Conservation (phyloP, 1,140 invertebrate genomes). For the Drosophila ogumai region DNA sequence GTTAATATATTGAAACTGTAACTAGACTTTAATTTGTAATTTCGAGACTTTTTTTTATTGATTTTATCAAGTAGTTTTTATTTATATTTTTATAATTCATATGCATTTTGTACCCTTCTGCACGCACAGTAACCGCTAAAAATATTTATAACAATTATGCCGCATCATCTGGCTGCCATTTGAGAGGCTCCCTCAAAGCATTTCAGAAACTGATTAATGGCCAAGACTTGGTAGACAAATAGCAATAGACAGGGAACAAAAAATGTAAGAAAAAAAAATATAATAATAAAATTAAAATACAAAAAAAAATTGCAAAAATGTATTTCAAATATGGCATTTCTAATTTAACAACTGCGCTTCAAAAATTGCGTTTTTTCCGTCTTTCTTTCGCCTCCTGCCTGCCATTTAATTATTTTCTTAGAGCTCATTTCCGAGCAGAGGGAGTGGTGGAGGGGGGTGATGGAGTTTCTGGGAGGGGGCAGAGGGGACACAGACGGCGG, state of each 20-base stretch:
- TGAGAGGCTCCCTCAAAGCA: conserved; percentile 33
- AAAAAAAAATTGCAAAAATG: conserved; percentile 17
- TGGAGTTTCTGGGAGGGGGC: background rate
- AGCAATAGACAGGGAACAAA: conserved; percentile 18
- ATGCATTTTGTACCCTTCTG: conserved; percentile 9
- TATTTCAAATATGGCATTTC: conserved; percentile 73
- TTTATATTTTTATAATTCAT: background rate
- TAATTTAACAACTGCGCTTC: conserved; percentile 79
- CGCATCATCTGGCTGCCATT: conserved; percentile 39
- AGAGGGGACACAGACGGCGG: conserved; percentile 10
- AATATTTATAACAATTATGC: conserved; percentile 43
- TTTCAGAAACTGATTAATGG: conserved; percentile 49
- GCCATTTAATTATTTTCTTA: conserved; percentile 78
- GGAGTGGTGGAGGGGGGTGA: background rate
- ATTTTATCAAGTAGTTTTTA: background rate
- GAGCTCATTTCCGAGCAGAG: conserved; percentile 55
- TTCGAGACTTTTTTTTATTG: no score
- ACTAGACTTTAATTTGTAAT: no score
- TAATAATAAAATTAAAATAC: conserved; percentile 10
- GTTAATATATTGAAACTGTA: no score
- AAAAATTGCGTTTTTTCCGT: conserved; percentile 67
- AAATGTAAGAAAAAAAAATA: conserved; percentile 8
- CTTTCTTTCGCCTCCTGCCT: conserved; percentile 46
- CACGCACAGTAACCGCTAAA: background rate
- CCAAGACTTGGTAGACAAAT: conserved; percentile 32